Evolutionary conservation across 2,888 invertebrate genomes (phyloP).

Genomic region (Nasonovia ribisnigri): DNA sequence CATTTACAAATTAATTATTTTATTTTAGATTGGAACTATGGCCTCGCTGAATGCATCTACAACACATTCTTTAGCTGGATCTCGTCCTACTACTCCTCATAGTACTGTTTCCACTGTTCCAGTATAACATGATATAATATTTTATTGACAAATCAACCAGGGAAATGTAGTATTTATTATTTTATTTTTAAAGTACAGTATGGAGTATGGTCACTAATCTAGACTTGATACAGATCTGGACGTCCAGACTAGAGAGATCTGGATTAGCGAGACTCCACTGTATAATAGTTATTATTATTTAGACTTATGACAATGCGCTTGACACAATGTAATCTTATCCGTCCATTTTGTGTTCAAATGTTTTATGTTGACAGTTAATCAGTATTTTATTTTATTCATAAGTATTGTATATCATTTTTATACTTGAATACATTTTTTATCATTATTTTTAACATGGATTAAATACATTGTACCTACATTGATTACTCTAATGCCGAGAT

Average conservation of each 20-base stretch:
- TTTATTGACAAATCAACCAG: background rate
- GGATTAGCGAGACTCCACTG: background rate
- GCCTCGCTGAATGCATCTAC: slow-evolving; percentile 85
- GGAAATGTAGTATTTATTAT: background rate
- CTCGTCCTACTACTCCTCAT: slow-evolving; percentile 90
- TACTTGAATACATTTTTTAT: slow-evolving; percentile 17
- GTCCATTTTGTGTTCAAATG: slow-evolving; percentile 62
- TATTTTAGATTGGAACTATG: slow-evolving; percentile 89
- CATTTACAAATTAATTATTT: slow-evolving; percentile 54
- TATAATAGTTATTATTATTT: slow-evolving; percentile 2
- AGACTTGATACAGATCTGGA: background rate
- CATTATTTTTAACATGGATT: background rate
- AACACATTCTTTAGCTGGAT: slow-evolving; percentile 88
- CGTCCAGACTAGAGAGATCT: background rate
- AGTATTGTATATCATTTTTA: slow-evolving; percentile 43
- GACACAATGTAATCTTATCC: slow-evolving; percentile 52
- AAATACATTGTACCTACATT: background rate
- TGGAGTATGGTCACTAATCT: background rate
- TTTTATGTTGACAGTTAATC: background rate
- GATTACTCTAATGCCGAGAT: background rate
- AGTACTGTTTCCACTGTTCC: slow-evolving; percentile 92
- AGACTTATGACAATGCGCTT: slow-evolving; percentile 32
- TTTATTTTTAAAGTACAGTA: background rate
- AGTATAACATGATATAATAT: slow-evolving; percentile 70
- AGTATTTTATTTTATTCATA: background rate